phyloP scores from a whole-genome alignment of 2,797 vertebrate genomes.

The Sphaeramia orbicularis region DNA sequence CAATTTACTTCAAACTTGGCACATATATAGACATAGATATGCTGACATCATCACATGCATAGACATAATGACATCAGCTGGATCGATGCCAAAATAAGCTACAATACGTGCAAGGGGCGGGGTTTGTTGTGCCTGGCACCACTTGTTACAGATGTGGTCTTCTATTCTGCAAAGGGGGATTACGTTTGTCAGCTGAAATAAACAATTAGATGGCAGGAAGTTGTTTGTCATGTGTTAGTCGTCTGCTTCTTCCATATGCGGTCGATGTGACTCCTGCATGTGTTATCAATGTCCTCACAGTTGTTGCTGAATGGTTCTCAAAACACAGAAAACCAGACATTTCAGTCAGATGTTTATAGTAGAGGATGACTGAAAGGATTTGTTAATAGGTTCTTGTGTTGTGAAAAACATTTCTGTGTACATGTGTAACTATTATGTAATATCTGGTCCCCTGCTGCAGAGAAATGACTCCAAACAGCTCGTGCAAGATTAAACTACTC shows the following conservation, averaged over 20 bases:
- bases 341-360: conserved; percentile 20
- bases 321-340: background rate
- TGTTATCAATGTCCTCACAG: conserved; percentile 2
- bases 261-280: conserved; percentile 15
- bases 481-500: background rate
- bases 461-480: conserved; percentile 1
- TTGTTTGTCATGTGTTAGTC: conserved; percentile 48
- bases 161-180: conserved; percentile 4
- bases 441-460: background rate
- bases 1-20: too few relatives aligned
- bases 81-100: too few relatives aligned
- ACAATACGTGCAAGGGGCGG: too few relatives aligned
- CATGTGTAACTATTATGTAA: conserved; percentile 15
- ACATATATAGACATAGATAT: too few relatives aligned
- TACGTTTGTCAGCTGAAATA: conserved; percentile 25
- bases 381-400: conserved; percentile 16
- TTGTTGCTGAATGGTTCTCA: background rate
- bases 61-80: too few relatives aligned
- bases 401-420: conserved; percentile 10
- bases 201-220: conserved; percentile 18
- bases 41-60: too few relatives aligned
- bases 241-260: conserved; percentile 5
- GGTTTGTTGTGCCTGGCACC: too few relatives aligned
- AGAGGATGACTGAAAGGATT: conserved; percentile 20
- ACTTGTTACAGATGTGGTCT: conserved; percentile 4